Evolutionary conservation across 2,113 vertebrate species (phyloP), one percentile per base, ranked within the genome.

Genomic region (Carassius gibelio): DNA sequence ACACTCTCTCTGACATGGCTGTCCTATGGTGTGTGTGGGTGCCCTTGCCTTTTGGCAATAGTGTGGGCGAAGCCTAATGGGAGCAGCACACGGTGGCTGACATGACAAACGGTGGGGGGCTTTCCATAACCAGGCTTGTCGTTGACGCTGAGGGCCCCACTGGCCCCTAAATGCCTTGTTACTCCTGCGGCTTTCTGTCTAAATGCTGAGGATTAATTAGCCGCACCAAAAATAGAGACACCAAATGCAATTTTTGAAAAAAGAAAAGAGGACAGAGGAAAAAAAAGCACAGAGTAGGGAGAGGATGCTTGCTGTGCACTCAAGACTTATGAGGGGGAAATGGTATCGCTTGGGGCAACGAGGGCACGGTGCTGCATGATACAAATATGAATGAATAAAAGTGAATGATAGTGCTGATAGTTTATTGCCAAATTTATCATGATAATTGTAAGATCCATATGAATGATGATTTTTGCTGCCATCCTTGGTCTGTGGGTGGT

Each of bases 191-290:
- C 77, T 82, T 75, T 34, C 88, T 80, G 30, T 85, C 87, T 84
- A 86, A 81, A 87, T 80, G 77, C 45, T 61, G 34, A 55, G 84
- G 82, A 89, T 89, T 88, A 90, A 90, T 90, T 90, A 83, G 84
- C 82, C 80, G 42, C 59, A 77, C 85, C 88, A 89, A 89, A 88
- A 89, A 85, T 88, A 87, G 89, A 34, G 64, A 55, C 69, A 50
- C 75, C 74, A 84, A 89, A 90, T 59, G 42, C 74, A 85, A 81
- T 86, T 78, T 84, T 87, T 74, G 66, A 74, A 75, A 74, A 76
- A 83, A 52, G 9, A 38, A 61, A 45, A 76, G 72, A 50, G 59
- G 64, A 57, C n/a, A 52, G 48, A 71, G 36, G 36, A 61, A 11
- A 36, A 62, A 69, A 75, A 66, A 68, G 62, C 69, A 83, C 17